Evolutionary conservation across 2,797 vertebrate species (phyloP), one percentile per base, ranked within the genome.

Genomic region (Rhinogobio ventralis): DNA sequence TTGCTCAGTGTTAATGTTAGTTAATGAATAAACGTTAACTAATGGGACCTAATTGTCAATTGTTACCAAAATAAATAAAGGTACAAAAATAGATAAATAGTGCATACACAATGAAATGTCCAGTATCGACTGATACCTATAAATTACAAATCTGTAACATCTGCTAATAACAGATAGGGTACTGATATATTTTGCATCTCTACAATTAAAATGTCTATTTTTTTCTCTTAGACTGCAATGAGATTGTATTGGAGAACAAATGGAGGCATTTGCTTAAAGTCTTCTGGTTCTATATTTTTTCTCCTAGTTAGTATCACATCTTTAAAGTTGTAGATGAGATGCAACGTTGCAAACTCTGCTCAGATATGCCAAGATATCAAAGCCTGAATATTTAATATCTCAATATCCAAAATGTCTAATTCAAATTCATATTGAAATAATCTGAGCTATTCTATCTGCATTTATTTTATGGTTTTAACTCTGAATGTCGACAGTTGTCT

Each of bases 301-400:
- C 19, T 5, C 11, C 17, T 14, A 33, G 19, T 75, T 55, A 36
- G 28, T 75, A 57, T n/a, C 74, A 39, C 7, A 42, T 60, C 15
- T 77, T 19, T 62, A 19, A 77, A 19, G 36, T 57, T 60, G 8
- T 19, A 60, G 33, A 77, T 77, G 74, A 76, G 30, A 77, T 60
- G 11, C 75, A 60, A 42, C 19, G 36, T 11, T 7, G 19, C n/a
- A 45, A 17, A 19, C 36, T 60, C 23, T 45, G 8, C 36, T 77
- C 7, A 77, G 4, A 77, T 60, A 55, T 53, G 30, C 73, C 73
- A 55, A 55, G 73, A 75, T 75, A 55, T 55, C 36, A 60, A 60
- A 60, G 5, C 55, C 36, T 62, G 36, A 42, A 77, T 57, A 42
- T 60, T 76, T 76, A 60, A 60, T 42, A 60, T 28, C 55, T 60